Base-by-base conservation (phyloP, 1,140 invertebrate genomes). In the Neodiprion lecontei region DNA sequence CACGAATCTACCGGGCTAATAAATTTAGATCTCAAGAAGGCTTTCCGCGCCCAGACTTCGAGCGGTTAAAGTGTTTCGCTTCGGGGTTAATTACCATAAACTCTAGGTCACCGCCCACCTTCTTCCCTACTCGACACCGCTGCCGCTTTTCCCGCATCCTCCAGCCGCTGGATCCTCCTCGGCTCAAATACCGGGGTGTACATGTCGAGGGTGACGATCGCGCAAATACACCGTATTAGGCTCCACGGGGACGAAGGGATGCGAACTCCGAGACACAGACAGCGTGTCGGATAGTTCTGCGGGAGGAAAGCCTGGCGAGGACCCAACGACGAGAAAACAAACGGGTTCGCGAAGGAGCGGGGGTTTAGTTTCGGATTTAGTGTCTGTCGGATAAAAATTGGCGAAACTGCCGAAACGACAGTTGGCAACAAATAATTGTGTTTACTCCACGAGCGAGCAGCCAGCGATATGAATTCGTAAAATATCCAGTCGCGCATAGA, bases 351-450 rank as follows among this genome's bases (percentile, higher is more conserved):
- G 4, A 0, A 17, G 53, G n/a, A 17, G 7, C 53, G 53, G 9
- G 53, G 53, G 3, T 61, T 61, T 61, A 40, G 28, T 61, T 61
- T 8, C n/a, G 3, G 8, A 17, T 61, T 61, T 61, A 61, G 11
- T 17, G 53, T 9, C 53, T 14, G 53, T 61, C n/a, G 53, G n/a
- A 40, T 40, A 40, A 61, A 61, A 17, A 61, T 5, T 7, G n/a
- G 53, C n/a, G n/a, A 61, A 61, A 61, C 53, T 14, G 8, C 5
- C n/a, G 53, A 9, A 61, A 61, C 53, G 4, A 61, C 53, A 61
- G 53, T 61, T 61, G n/a, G 28, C 53, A 61, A 61, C 11, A 61
- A 61, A 61, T 61, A 61, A 61, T 61, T 61, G 53, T 61, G 53
- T 61, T 61, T 61, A 61, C 53, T 61, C n/a, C 53, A 7, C 28